These are phyloP conservation scores for Urocyon cinereoargenteus DNA, from an alignment of 2,797 vertebrate genomes.

Conservation along the genomic window DNA sequence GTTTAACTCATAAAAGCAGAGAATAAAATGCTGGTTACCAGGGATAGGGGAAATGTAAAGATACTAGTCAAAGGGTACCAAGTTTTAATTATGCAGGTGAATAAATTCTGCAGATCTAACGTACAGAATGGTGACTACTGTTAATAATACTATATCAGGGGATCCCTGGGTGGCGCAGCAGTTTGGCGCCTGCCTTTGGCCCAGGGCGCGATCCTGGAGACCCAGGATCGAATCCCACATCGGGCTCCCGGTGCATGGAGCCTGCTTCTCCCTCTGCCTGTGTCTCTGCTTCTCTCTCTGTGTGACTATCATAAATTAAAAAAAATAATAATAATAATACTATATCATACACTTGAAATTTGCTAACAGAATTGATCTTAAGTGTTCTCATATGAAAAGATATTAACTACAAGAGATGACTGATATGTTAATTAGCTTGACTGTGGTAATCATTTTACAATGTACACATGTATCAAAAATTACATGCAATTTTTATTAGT, in stretches of 20 bases:
- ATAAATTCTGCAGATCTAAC: not conserved
- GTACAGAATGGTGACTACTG: not conserved
- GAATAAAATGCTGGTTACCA: not conserved
- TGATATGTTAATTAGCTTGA: not conserved
- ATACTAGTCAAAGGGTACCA: not conserved
- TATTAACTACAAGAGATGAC: not conserved
- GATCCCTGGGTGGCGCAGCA: too few species aligned
- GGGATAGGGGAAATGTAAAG: not conserved
- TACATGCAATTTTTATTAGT: not conserved
- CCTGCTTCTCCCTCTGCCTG: too few species aligned
- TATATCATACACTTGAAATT: not conserved
- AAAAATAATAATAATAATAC: too few species aligned
- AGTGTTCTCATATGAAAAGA: not conserved
- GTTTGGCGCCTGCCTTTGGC: too few species aligned
- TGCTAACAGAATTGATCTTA: not conserved
- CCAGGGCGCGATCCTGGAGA: too few species aligned
- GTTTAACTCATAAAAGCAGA: not conserved
- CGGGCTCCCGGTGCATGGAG: too few species aligned
- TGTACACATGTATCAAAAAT: not conserved
- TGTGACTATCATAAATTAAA: too few species aligned
- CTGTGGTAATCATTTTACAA: not conserved
- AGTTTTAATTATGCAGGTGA: not conserved
- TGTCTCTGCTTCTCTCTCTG: too few species aligned
- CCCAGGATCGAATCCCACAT: too few species aligned
- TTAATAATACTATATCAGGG: not conserved